Evolutionary conservation across 2,113 vertebrate species (phyloP).

Genomic region (Malurus elegans): DNA sequence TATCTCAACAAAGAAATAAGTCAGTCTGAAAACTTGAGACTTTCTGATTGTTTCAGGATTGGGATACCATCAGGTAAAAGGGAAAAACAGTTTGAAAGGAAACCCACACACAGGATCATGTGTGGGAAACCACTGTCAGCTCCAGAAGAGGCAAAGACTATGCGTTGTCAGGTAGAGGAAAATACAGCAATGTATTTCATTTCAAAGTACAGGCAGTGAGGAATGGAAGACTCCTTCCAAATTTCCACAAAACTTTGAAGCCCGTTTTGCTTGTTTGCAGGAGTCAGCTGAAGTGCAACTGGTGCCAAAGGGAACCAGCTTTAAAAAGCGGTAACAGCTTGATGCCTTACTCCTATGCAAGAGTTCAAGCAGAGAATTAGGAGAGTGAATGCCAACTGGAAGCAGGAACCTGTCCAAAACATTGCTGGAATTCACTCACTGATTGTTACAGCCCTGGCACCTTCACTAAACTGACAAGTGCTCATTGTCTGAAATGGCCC

Average conservation of each 20-base stretch:
- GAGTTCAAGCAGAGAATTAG: neutral
- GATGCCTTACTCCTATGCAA: neutral
- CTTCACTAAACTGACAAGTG: neutral
- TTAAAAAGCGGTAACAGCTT: neutral
- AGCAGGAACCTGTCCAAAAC: slow-evolving; percentile 27
- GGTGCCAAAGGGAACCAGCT: slow-evolving; percentile 13
- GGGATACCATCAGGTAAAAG: neutral
- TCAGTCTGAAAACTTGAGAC: neutral
- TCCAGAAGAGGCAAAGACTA: neutral
- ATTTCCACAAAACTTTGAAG: neutral
- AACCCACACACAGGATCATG: neutral
- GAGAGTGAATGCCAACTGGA: neutral
- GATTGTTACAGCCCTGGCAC: neutral
- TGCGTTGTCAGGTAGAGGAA: neutral
- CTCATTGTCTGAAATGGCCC: neutral
- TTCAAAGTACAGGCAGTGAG: neutral
- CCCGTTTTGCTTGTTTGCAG: neutral
- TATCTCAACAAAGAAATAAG: neutral
- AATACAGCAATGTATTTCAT: neutral
- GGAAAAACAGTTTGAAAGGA: neutral
- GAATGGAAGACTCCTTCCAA: neutral
- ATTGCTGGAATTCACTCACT: slow-evolving; percentile 17
- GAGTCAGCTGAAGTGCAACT: slow-evolving; percentile 21
- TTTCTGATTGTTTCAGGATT: slow-evolving; percentile 1
- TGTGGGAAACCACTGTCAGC: neutral